Evolutionary conservation across 2,797 vertebrate genomes (phyloP), one percentile per base, ranked within the genome.

Genomic region (Emydoidea blandingii): DNA sequence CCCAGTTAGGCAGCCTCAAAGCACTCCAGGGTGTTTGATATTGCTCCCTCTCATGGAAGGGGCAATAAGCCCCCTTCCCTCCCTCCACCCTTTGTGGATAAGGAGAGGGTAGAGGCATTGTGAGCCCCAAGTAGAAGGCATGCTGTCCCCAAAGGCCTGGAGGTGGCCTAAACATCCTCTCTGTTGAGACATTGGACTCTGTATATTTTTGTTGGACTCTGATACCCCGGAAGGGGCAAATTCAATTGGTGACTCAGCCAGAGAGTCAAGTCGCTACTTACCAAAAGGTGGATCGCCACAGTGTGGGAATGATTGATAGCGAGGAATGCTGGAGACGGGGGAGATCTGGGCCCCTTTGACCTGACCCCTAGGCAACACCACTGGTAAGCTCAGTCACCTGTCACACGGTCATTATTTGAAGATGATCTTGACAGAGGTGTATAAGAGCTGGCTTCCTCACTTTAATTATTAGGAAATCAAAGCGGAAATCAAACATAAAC

Each of bases 401-500:
- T 31, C 57, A 6, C 29, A 14, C 3, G 79, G 54, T n/a, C 84
- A 6, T 62, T 87, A 94, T 90, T 82, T 52, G 72, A 87, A 92
- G 85, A 65, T 15, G 14, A 34, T 79, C 93, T 83, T 80, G 86
- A 93, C 87, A 95, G 44, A 83, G 84, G 37, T 15, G n/a, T 88
- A 72, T 78, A 83, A 96, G 93, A 93, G 4, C 11, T 89, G 81
- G 37, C 87, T 93, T 95, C 91, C 65, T 94, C 92, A 81, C 94
- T 95, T 81, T 95, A 92, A 37, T 94, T 93, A 81, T 86, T 93
- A 82, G 82, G 88, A 96, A 89, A 94, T 93, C 90, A 94, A 93
- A 96, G 93, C 76, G 59, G 68, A 90, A 95, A 94, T 87, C 82
- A 97, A 95, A 96, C 89, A 31, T 27, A 47, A 6, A 79, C 37